Conservation (phyloP, 2,888 invertebrate genomes). For the Dysmachus trigonus region DNA sequence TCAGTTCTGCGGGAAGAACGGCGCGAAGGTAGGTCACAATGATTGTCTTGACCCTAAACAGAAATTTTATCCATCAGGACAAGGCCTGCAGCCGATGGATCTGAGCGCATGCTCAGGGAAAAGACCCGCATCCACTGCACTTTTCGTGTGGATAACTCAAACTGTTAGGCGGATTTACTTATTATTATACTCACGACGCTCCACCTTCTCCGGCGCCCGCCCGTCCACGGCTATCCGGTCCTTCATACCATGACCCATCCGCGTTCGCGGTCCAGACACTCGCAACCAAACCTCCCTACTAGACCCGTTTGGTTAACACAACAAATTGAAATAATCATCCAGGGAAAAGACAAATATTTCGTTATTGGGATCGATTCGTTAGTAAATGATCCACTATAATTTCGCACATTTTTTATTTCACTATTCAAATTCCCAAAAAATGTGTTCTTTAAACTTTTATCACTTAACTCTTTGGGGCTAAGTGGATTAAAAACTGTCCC, state of each 20-base stretch:
- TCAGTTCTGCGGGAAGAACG: background rate
- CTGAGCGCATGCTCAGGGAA: background rate
- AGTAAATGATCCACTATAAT: too few species aligned
- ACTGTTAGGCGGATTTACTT: conserved; percentile 13
- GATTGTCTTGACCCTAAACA: conserved; percentile 32
- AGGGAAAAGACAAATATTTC: too few species aligned
- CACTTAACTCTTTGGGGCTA: too few species aligned
- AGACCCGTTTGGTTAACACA: background rate
- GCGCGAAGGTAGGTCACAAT: conserved; percentile 28
- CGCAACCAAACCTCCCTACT: background rate
- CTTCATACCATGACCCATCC: background rate
- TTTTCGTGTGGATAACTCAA: conserved; percentile 17
- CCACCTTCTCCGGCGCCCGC: background rate
- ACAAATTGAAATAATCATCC: too few species aligned
- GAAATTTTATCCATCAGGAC: conserved; percentile 27
- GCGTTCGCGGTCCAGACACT: background rate
- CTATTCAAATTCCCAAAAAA: too few species aligned
- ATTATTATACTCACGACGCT: background rate
- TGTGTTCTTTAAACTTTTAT: too few species aligned
- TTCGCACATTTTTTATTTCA: too few species aligned
- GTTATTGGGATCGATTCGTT: too few species aligned
- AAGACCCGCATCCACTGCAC: background rate
- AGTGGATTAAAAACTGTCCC: too few species aligned
- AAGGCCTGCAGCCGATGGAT: background rate
- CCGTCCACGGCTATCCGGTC: background rate